A percentile compares a stretch with the other conserved stretches of the same genome.
Conservation (phyloP, 2,113 vertebrate species). For the Bombycilla garrulus region DNA sequence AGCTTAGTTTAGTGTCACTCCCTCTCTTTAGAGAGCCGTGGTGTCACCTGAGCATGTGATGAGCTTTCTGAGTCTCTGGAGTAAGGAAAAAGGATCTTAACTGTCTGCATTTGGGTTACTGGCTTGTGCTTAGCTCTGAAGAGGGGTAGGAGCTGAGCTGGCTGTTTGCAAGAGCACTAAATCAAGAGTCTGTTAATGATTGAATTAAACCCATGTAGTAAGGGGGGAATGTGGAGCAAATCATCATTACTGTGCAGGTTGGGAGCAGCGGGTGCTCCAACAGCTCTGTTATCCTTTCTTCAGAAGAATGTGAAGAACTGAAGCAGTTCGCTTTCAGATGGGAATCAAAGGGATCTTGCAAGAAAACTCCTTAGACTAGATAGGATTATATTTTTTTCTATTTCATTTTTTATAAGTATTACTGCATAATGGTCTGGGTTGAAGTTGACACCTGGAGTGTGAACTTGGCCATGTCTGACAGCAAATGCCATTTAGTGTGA, state of each 20-base stretch:
- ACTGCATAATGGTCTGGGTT: not conserved
- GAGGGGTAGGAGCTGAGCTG: not conserved
- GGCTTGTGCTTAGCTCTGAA: not conserved
- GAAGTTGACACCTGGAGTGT: not conserved
- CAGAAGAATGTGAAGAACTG: not conserved
- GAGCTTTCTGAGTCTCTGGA: not conserved
- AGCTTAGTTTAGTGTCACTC: not conserved
- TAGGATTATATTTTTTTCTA: not conserved
- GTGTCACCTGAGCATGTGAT: not conserved
- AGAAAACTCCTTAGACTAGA: not conserved
- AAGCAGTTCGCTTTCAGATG: not conserved
- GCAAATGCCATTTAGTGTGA: not conserved
- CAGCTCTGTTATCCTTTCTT: not conserved
- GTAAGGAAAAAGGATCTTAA: not conserved
- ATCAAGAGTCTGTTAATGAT: not conserved
- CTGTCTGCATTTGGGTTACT: not conserved
- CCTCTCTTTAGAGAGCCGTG: not conserved
- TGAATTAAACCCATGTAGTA: not conserved
- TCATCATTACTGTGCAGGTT: not conserved
- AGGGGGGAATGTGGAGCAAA: not conserved
- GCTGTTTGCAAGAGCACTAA: not conserved
- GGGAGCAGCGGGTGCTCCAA: not conserved
- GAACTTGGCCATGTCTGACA: rapidly evolving
- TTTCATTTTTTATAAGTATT: not conserved
- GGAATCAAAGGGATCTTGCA: not conserved